Evolutionary conservation across 2,113 vertebrate genomes (phyloP).

Genomic region (Trinectes maculatus): DNA sequence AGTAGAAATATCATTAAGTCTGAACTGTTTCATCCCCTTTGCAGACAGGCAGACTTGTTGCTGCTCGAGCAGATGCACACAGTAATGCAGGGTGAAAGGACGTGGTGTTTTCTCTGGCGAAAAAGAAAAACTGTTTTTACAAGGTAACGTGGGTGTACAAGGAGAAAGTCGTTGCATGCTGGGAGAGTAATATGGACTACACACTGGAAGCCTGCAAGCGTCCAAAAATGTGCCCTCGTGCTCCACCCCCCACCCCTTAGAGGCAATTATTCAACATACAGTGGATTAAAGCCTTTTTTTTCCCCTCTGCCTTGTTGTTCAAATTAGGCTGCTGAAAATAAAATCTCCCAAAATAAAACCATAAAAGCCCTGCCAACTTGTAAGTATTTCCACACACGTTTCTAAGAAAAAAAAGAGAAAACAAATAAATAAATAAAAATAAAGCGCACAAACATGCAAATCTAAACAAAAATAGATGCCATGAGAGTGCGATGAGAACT

Average conservation of each 20-base stretch:
- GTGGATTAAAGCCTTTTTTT: constrained; percentile 63
- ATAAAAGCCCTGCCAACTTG: constrained; percentile 42
- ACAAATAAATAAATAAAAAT: constrained; percentile 27
- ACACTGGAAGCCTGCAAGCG: constrained; percentile 65
- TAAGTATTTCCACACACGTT: constrained; percentile 44
- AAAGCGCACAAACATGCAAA: constrained; percentile 23
- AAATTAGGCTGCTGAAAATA: constrained; percentile 68
- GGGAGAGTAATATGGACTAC: constrained; percentile 62
- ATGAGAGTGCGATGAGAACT: constrained; percentile 34
- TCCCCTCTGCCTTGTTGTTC: constrained; percentile 27
- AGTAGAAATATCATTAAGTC: constrained; percentile 68
- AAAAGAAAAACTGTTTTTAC: constrained; percentile 72
- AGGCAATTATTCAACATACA: constrained; percentile 71
- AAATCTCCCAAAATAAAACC: constrained; percentile 55
- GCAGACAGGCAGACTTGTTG: constrained; percentile 53
- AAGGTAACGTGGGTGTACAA: constrained; percentile 76
- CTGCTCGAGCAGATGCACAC: constrained; percentile 69
- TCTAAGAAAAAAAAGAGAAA: neutral
- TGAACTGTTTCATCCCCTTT: constrained; percentile 60
- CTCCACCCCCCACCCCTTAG: neutral
- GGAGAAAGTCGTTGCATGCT: constrained; percentile 60
- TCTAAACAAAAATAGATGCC: constrained; percentile 35
- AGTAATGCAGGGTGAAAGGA: constrained; percentile 73
- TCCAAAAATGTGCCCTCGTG: constrained; percentile 45
- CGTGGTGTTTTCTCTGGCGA: constrained; percentile 64